Percentiles rank a stretch among this genome's conserved stretches.
Conservation (phyloP, 2,888 invertebrate species). For the Cantharis rufa region DNA sequence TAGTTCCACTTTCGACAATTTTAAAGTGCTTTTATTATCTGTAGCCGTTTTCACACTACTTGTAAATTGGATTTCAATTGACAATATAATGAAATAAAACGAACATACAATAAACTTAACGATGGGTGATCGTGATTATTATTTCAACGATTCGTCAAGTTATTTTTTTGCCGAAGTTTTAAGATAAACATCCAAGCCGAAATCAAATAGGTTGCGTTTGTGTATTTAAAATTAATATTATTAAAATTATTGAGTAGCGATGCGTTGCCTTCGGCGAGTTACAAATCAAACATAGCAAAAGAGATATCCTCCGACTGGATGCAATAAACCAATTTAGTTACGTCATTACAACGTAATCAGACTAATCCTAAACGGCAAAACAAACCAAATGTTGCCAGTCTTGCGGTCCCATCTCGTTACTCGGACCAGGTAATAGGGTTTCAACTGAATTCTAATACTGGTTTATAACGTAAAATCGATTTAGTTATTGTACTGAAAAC, state of each 20-base stretch:
- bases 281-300: slow-evolving; percentile 27
- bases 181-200: neutral
- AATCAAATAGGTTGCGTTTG: neutral
- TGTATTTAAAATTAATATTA: neutral
- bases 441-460: slow-evolving; percentile 26
- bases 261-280: neutral
- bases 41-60: slow-evolving; percentile 29
- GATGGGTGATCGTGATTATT: neutral
- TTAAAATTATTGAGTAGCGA: neutral
- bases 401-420: slow-evolving; percentile 28
- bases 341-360: slow-evolving; percentile 27
- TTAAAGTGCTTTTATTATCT: slow-evolving; percentile 38
- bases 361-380: slow-evolving; percentile 24
- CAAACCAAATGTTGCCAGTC: slow-evolving; percentile 29
- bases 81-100: slow-evolving; percentile 12
- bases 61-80: slow-evolving; percentile 33
- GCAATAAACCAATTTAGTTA: slow-evolving; percentile 31
- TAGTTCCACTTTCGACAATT: slow-evolving; percentile 31
- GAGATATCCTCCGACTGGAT: slow-evolving; percentile 19
- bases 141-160: neutral
- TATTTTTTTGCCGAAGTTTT: neutral
- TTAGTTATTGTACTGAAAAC: slow-evolving; percentile 30
- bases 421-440: slow-evolving; percentile 34
- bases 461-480: slow-evolving; percentile 33
- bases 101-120: neutral